Conservation (phyloP, 1,140 invertebrate species). For the Drosophila albomicans region DNA sequence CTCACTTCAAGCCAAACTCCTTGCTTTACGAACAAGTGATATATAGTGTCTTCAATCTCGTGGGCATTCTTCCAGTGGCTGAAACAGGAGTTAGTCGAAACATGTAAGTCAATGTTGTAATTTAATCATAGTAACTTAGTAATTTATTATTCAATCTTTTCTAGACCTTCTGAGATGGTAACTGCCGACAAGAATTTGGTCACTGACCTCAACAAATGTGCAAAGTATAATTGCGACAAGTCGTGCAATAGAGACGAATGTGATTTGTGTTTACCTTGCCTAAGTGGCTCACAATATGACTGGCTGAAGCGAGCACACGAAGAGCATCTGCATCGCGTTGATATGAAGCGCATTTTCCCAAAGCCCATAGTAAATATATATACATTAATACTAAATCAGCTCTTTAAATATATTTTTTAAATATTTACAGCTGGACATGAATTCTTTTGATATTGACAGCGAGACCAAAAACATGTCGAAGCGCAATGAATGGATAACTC, state of each 20-base stretch:
- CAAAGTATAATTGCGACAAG: constrained; percentile 86
- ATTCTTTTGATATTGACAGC: constrained; percentile 46
- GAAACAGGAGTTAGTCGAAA: constrained; percentile 32
- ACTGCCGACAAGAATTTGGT: constrained; percentile 92
- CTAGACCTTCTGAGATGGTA: constrained; percentile 87
- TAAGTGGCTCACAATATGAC: constrained; percentile 87
- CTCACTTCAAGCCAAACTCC: constrained; percentile 95
- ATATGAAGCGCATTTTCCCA: constrained; percentile 93
- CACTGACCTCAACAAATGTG: constrained; percentile 91
- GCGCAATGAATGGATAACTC: constrained; percentile 65
- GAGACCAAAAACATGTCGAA: constrained; percentile 60
- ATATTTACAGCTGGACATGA: constrained; percentile 46
- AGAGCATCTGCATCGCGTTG: constrained; percentile 92
- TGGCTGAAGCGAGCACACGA: constrained; percentile 89
- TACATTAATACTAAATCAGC: not conserved
- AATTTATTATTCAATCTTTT: not conserved
- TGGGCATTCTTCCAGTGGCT: constrained; percentile 88
- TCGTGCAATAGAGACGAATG: constrained; percentile 90
- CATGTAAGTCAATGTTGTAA: constrained; percentile 35
- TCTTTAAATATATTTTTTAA: not conserved
- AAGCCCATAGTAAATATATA: constrained; percentile 88
- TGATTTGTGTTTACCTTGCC: constrained; percentile 91
- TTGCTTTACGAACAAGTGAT: constrained; percentile 97
- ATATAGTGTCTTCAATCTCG: constrained; percentile 92
- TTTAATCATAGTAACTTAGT: not conserved